Base-by-base conservation (phyloP, 1,140 invertebrate species). In the Drosophila pruinosa region DNA sequence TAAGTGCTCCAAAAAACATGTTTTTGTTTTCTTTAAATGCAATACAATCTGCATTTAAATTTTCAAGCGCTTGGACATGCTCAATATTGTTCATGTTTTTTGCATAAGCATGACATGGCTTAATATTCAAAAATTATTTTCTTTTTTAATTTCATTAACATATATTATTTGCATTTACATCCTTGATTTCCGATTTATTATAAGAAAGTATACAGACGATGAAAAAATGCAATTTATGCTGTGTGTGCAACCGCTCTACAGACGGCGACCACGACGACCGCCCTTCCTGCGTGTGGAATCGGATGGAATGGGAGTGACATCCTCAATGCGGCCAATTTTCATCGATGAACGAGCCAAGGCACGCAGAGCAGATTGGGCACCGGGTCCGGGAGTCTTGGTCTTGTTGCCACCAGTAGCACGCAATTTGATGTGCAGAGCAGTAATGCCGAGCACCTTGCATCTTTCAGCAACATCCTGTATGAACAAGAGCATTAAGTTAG, bases 231-330 rank as follows among this genome's bases (percentile, higher is more conserved):
- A 48, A 48, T n/a, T 38, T 19, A 8, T 39, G 56, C 57, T 12
- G 3, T 5, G 17, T 48, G 21, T 36, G 26, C 8, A 12, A 10
- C 19, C 17, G 31, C 5, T 54, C 95, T 99, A 99, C 94, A 99
- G 94, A 94, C 99, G 95, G 93, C 99, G 96, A 94, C 99, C 99
- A 94, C 99, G 96, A 91, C 99, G 95, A 94, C 99, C 99, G 92
- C 99, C 99, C 96, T 99, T 99, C 94, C 98, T 98, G 91, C 99
- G 95, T 17, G 98, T 99, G 43, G 97, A 97, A 93, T 99, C 99
- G 64, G 98, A 99, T 91, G 99, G 99, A 93, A 99, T 99, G 8
- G 99, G 99, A 8, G 99, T 99, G 0, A 99, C 99, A 94, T 99
- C 99, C 93, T 98, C 98, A 92, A 99, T 99, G 80, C 99, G 95